Evolutionary conservation across 2,888 invertebrate species (phyloP).

Genomic region (Geotrupes spiniger): DNA sequence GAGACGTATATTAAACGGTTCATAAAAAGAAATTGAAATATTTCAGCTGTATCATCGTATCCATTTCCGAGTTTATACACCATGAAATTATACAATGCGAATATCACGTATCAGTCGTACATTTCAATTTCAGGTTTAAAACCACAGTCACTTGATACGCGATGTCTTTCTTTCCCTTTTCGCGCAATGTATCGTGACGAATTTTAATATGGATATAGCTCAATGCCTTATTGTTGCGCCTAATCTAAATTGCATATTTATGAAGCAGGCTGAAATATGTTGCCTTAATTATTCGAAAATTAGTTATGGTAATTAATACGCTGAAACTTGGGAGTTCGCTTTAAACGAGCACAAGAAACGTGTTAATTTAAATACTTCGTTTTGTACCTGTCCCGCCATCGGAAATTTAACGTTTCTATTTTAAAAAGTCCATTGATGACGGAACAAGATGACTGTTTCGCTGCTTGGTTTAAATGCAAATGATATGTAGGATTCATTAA

Average conservation of each 20-base stretch:
- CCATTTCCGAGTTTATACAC: not conserved
- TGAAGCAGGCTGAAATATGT: constrained; percentile 5
- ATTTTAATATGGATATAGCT: not conserved
- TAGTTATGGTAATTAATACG: constrained; percentile 6
- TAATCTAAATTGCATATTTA: constrained; percentile 2
- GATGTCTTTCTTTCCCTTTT: not conserved
- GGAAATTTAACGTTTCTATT: no score
- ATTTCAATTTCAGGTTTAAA: not conserved
- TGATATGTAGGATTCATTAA: no score
- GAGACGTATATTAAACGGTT: not conserved
- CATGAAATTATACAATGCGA: constrained; percentile 3
- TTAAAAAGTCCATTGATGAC: no score
- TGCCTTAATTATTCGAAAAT: constrained; percentile 3
- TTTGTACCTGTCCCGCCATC: no score
- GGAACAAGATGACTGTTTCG: no score
- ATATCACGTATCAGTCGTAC: not conserved
- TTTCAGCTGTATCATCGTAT: not conserved
- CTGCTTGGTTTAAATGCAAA: no score
- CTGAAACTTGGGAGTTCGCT: not conserved
- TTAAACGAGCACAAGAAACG: constrained; percentile 1
- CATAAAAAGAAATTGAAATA: constrained; percentile 1
- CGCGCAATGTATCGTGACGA: not conserved
- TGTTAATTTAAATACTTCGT: constrained; percentile 2
- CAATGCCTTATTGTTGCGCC: not conserved
- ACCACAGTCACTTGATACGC: not conserved